Evolutionary conservation across 2,888 invertebrate genomes (phyloP).

Genomic region (Ectemnius lituratus): DNA sequence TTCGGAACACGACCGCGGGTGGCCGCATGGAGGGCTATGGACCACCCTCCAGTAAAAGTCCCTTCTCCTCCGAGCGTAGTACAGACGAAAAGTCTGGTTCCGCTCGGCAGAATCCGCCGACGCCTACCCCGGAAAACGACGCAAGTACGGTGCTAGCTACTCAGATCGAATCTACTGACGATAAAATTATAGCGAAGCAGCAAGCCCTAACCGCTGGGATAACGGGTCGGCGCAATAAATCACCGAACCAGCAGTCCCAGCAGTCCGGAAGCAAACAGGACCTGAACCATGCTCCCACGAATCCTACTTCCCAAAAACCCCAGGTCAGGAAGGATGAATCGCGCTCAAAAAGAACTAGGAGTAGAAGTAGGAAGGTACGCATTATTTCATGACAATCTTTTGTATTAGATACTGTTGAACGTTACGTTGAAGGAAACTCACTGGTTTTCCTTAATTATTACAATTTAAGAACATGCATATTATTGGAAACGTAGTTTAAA

Average conservation of each 20-base stretch:
- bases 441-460: no score
- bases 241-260: slow-evolving; percentile 64
- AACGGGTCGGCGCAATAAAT: slow-evolving; percentile 78
- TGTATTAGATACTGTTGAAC: no score
- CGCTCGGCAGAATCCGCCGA: slow-evolving; percentile 70
- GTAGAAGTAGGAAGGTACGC: slow-evolving; percentile 71
- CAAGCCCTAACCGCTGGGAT: slow-evolving; percentile 85
- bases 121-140: slow-evolving; percentile 74
- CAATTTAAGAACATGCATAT: no score
- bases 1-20: slow-evolving; percentile 75
- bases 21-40: slow-evolving; percentile 87
- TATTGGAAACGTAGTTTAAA: no score
- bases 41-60: slow-evolving; percentile 89
- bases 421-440: no score
- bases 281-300: slow-evolving; percentile 54
- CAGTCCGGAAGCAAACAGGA: slow-evolving; percentile 61
- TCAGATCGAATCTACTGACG: slow-evolving; percentile 78
- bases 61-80: slow-evolving; percentile 81
- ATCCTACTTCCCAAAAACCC: slow-evolving; percentile 55
- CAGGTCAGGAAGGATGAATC: slow-evolving; percentile 70
- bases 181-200: slow-evolving; percentile 84
- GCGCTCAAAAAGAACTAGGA: slow-evolving; percentile 71
- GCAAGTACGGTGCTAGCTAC: slow-evolving; percentile 58
- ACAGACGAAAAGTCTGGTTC: slow-evolving; percentile 78
- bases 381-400: neutral